A percentile compares a stretch with the other conserved stretches of the same genome.
phyloP scores from a whole-genome alignment of 2,888 invertebrate genomes.

The Erpobdella octoculata region DNA sequence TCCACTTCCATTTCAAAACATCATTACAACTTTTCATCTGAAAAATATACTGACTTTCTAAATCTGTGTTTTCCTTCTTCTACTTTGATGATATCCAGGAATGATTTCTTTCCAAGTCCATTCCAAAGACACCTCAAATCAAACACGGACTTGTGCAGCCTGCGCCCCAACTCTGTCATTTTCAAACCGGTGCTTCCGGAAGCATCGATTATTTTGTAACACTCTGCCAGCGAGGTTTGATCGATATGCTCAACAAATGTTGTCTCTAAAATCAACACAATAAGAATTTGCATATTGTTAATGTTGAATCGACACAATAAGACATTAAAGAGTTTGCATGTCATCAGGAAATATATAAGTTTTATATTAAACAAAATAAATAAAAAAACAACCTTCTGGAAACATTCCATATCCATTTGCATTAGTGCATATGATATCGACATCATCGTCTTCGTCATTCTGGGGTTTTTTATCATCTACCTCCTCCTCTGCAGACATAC shows the following conservation, averaged over 20 bases:
- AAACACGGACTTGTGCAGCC: background rate
- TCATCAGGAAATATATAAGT: too few relatives aligned
- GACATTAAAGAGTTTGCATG: background rate
- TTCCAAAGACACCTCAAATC: slow-evolving; percentile 19
- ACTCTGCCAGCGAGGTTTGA: background rate
- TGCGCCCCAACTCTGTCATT: background rate
- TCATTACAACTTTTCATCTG: too few relatives aligned
- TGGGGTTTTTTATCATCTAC: slow-evolving; percentile 34
- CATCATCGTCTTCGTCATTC: slow-evolving; percentile 35
- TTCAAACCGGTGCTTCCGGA: background rate
- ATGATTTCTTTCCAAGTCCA: background rate
- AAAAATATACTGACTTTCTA: slow-evolving; percentile 4
- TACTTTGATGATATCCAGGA: slow-evolving; percentile 16
- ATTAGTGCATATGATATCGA: slow-evolving; percentile 12
- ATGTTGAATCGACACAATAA: too few relatives aligned
- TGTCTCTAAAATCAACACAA: background rate
- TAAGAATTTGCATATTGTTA: too few relatives aligned
- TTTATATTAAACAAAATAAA: background rate
- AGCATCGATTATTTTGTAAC: slow-evolving; percentile 12
- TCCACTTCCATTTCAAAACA: too few relatives aligned
- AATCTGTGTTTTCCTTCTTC: slow-evolving; percentile 21
- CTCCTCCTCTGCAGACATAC: background rate
- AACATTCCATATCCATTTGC: background rate
- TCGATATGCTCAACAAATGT: background rate
- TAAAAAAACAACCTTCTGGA: background rate